These are phyloP conservation scores for Pyrocephalus nanus DNA, from an alignment of 2,797 vertebrate species.

Conservation along the genomic window DNA sequence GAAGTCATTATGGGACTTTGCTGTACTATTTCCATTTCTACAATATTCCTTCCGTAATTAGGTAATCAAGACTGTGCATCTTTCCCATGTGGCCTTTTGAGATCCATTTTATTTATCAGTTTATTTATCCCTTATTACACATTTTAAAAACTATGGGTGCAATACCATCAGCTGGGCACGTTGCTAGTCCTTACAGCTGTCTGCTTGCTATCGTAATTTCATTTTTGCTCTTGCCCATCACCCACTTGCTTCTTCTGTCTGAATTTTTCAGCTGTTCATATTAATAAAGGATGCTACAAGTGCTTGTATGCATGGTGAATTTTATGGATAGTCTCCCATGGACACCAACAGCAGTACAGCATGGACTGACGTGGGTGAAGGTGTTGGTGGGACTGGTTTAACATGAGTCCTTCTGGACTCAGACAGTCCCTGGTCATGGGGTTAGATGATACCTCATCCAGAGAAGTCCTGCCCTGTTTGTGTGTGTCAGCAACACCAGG, in stretches of 20 bases:
- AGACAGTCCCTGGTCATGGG: neutral
- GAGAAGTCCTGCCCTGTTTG: neutral
- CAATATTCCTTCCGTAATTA: constrained; percentile 52
- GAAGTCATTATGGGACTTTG: constrained; percentile 34
- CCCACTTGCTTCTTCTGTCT: neutral
- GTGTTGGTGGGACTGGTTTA: neutral
- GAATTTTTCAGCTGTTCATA: constrained; percentile 18
- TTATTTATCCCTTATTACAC: constrained; percentile 24
- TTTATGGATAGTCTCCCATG: neutral
- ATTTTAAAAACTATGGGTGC: neutral
- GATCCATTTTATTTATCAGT: constrained; percentile 44
- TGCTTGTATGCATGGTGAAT: neutral
- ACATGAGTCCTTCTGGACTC: neutral
- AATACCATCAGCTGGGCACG: neutral
- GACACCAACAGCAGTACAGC: accelerated
- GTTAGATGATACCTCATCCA: neutral
- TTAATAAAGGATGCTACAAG: neutral
- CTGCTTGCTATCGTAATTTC: constrained; percentile 6
- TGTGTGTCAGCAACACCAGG: neutral
- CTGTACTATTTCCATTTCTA: constrained; percentile 42
- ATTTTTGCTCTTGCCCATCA: constrained; percentile 14
- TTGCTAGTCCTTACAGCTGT: neutral
- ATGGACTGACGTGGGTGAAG: neutral
- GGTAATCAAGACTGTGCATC: constrained; percentile 26
- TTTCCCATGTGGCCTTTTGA: constrained; percentile 17